Evolutionary conservation across 2,888 invertebrate genomes (phyloP), one percentile per base, ranked within the genome.

Genomic region (Flexamia atlantica): DNA sequence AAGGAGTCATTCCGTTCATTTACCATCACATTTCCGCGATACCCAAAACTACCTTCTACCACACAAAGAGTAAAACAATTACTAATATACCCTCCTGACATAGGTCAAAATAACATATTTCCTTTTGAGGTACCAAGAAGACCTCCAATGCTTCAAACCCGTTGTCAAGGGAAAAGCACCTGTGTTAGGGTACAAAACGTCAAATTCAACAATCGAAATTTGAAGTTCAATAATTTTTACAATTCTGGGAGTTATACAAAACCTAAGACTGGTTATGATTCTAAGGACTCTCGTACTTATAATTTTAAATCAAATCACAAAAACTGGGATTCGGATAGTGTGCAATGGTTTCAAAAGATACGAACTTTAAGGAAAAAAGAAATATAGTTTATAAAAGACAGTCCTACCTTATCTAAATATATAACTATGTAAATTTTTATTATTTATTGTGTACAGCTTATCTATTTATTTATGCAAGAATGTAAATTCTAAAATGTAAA

Each of bases 121-220:
- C 28, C 64, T 1, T 64, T 30, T 30, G 2, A 20, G 28, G 28
- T 1, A 17, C 14, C 64, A 1, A 28, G 30, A 20, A 10, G 14
- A 10, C 53, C 53, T 4, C 53, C 20, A 23, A 23, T 23, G 53
- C 3, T 23, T 4, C 2, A 12, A 30, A 12, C 28, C 0, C 17
- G 3, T 14, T 64, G 64, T 20, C 28, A 10, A 17, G 30, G 30
- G 28, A 64, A 64, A 30, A 64, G 30, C 25, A 30, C 14, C 4
- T 64, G 64, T 64, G 64, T 20, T 28, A 64, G 14, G 30, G 64
- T 64, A 30, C 14, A 64, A 12, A 30, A 64, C 30, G 10, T 64
- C 20, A 30, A 30, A 30, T 64, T 64, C 30, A 4, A 28, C 14
- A 64, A 64, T 12, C n/a, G n/a, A n/a, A n/a, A n/a, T n/a, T n/a